Conservation (phyloP, 23 tunicate genomes). For the Ascidia mentula region DNA sequence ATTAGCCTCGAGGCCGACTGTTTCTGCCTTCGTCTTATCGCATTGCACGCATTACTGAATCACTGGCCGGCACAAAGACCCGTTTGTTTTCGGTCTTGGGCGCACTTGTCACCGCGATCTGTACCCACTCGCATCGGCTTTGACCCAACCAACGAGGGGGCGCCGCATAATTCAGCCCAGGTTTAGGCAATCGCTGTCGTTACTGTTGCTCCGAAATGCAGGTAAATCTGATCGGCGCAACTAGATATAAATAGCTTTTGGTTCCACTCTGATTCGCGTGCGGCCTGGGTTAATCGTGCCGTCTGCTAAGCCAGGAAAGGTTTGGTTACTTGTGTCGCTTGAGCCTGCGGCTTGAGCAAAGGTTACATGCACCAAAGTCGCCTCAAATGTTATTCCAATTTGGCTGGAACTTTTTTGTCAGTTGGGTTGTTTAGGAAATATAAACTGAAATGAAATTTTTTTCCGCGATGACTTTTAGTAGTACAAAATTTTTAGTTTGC, state of each 20-base stretch:
- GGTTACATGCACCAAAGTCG: too few relatives aligned
- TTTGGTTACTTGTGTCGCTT: background rate
- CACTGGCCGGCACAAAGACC: background rate
- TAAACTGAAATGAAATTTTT: too few relatives aligned
- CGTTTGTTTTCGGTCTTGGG: background rate
- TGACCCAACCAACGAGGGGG: background rate
- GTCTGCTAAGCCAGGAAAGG: background rate
- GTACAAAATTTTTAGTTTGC: too few relatives aligned
- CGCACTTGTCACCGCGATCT: background rate
- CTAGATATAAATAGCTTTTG: background rate
- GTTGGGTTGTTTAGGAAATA: too few relatives aligned
- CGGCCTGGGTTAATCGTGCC: background rate
- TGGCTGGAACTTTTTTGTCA: too few relatives aligned
- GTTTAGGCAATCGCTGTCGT: background rate
- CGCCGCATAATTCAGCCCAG: background rate
- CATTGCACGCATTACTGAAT: constrained; percentile 1
- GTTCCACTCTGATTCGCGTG: constrained; percentile 11
- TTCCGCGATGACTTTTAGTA: too few relatives aligned
- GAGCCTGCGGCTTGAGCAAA: too few relatives aligned
- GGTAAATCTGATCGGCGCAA: background rate
- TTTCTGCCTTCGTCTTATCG: background rate
- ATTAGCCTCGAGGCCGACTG: background rate
- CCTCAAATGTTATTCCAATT: too few relatives aligned
- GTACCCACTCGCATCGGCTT: background rate
- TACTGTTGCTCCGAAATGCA: background rate